Conservation (phyloP, 1,140 invertebrate genomes). For the Drosophila jambulina region DNA sequence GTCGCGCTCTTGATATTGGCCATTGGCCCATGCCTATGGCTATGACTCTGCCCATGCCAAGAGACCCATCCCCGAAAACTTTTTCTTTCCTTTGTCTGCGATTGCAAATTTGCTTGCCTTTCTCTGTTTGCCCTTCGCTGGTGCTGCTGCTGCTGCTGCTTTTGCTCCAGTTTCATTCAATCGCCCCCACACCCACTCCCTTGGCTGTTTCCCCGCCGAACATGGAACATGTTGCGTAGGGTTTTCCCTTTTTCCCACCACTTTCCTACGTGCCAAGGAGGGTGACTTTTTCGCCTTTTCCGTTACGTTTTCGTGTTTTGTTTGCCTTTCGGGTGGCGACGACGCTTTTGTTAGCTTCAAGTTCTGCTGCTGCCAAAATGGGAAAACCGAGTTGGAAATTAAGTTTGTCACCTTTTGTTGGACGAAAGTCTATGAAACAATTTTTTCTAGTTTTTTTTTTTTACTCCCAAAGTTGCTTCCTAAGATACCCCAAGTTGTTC, state of each 20-base stretch:
- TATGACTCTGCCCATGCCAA: conserved; percentile 1
- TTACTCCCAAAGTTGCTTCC: background rate
- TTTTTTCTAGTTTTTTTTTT: background rate
- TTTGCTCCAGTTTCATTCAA: conserved; percentile 60
- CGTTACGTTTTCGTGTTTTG: conserved; percentile 33
- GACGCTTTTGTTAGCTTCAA: conserved; percentile 26
- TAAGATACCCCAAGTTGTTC: background rate
- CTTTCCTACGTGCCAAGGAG: conserved; percentile 23
- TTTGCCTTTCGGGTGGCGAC: conserved; percentile 39
- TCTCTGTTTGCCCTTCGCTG: conserved; percentile 48
- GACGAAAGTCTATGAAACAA: no score
- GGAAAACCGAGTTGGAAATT: conserved; percentile 25
- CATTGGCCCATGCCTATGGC: conserved; percentile 64
- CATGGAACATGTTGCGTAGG: conserved; percentile 83
- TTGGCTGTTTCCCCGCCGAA: conserved; percentile 44
- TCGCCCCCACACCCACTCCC: background rate
- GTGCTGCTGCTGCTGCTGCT: conserved; percentile 9
- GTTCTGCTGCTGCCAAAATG: conserved; percentile 2
- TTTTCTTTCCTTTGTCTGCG: conserved; percentile 45
- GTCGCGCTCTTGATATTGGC: conserved; percentile 74
- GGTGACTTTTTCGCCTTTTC: conserved; percentile 56
- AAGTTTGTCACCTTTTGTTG: conserved; percentile 21
- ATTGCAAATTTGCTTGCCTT: conserved; percentile 64
- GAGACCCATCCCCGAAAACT: conserved; percentile 12
- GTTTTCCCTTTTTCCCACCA: conserved; percentile 32